Base-by-base conservation (phyloP, 2,797 vertebrate genomes). In the Hemibagrus guttatus region DNA sequence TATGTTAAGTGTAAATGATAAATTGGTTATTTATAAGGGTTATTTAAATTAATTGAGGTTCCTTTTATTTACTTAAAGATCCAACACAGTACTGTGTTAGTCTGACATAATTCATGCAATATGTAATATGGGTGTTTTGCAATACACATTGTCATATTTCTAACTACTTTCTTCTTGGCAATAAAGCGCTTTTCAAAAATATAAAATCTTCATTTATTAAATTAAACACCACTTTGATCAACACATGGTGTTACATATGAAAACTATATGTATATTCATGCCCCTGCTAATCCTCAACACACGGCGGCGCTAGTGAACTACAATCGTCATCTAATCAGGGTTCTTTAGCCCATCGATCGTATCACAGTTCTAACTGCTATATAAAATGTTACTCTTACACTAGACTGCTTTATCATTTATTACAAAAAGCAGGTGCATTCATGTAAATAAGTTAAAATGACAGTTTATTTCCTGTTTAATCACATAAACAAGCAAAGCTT, bases 41-140 rank as follows among this genome's bases (percentile, higher is more conserved):
- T 87, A 90, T 89, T 90, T 84, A 46, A 87, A 75, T 85, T 17
- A 11, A 76, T 84, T 68, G 35, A 85, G 17, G 58, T 81, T 83
- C 21, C 5, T 69, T 85, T 76, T 71, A 81, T 68, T 16, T 59
- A n/a, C 9, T 39, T n/a, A 75, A 71, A 56, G 17, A 13, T 74
- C 23, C 19, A 61, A 49, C 16, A 64, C 4, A 42, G 12, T 80
- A 42, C 78, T 61, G 35, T 79, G 31, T 63, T 42, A 46, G 23
- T 72, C 66, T 68, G 63, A 69, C 7, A 46, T 31, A 14, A 76
- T 56, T 19, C 49, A 76, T 76, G 42, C 23, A 59, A 80, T 61
- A 14, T n/a, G 23, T 61, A 59, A 35, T n/a, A 19, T 49, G n/a
- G 56, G 42, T 54, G 31, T 63, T 63, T 26, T n/a, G 35, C 35